Conservation (phyloP, 1,140 invertebrate genomes). For the Cataglyphis hispanica region DNA sequence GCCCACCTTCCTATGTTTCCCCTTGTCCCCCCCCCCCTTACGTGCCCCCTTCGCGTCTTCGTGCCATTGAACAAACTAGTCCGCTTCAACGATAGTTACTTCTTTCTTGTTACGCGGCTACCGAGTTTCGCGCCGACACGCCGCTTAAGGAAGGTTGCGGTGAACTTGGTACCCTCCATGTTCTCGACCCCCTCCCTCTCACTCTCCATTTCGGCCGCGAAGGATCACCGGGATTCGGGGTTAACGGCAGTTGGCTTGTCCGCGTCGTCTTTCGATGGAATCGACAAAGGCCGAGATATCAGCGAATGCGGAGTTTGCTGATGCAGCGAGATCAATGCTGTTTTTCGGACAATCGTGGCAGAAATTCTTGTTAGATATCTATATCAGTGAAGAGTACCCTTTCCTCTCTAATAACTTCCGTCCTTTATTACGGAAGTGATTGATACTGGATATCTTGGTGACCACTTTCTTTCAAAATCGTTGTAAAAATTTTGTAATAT, state of each 20-base stretch:
- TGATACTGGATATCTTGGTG: conserved; percentile 1
- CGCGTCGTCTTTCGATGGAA: conserved; percentile 68
- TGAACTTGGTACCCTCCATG: conserved; percentile 81
- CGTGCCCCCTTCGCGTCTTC: conserved; percentile 54
- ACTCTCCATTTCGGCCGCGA: conserved; percentile 70
- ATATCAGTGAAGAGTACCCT: conserved; percentile 7
- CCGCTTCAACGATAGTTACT: conserved; percentile 85
- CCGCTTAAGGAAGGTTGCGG: conserved; percentile 80
- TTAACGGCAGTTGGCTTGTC: conserved; percentile 73
- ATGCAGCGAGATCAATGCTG: conserved; percentile 26
- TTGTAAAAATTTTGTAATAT: neutral
- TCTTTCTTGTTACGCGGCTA: conserved; percentile 84
- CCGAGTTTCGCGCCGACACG: conserved; percentile 83
- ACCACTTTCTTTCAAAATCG: neutral
- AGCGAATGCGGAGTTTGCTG: conserved; percentile 15
- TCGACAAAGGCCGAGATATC: conserved; percentile 68
- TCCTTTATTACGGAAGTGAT: conserved; percentile 5
- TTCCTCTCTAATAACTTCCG: neutral
- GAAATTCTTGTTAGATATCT: conserved; percentile 16
- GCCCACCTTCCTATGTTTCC: conserved; percentile 70
- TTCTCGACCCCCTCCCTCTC: conserved; percentile 48
- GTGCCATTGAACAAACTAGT: conserved; percentile 86
- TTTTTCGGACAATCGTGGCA: conserved; percentile 33
- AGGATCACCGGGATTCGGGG: conserved; percentile 72
- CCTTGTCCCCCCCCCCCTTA: conserved; percentile 11